Evolutionary conservation across 1,140 invertebrate genomes (phyloP).

Genomic region (Caenorhabditis tropicalis): DNA sequence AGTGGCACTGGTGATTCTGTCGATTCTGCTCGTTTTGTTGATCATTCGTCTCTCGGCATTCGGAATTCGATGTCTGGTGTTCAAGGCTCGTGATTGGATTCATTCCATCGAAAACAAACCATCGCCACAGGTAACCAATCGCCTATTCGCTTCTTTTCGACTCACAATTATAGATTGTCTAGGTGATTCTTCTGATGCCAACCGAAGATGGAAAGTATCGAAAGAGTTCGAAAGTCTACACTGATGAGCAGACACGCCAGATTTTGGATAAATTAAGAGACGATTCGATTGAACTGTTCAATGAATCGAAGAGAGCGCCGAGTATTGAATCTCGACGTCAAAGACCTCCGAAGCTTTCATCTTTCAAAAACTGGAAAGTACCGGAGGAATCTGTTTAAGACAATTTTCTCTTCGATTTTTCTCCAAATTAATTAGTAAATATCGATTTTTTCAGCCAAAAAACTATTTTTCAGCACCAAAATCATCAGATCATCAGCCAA

Average conservation of each 20-base stretch:
- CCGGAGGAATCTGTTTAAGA: conserved; percentile 13
- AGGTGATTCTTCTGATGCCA: conserved; percentile 56
- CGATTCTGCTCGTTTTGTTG: conserved; percentile 29
- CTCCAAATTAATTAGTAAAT: no score
- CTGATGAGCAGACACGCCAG: conserved; percentile 41
- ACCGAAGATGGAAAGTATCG: conserved; percentile 47
- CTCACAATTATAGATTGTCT: neutral
- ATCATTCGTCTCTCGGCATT: conserved; percentile 38
- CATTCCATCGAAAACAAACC: conserved; percentile 31
- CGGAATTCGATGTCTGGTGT: conserved; percentile 33
- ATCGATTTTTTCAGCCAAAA: no score
- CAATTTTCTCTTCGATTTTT: no score
- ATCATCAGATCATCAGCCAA: no score
- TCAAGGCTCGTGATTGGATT: conserved; percentile 51
- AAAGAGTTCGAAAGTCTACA: conserved; percentile 43
- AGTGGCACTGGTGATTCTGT: conserved; percentile 51
- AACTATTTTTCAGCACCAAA: no score
- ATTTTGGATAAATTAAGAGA: conserved; percentile 40
- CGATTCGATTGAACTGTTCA: conserved; percentile 49
- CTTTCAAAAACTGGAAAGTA: conserved; percentile 23
- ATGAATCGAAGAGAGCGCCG: neutral
- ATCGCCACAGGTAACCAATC: conserved; percentile 41
- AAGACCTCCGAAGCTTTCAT: neutral
- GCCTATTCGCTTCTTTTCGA: neutral
- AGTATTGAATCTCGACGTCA: neutral